phyloP scores from a whole-genome alignment of 2,888 invertebrate species.

The Alcis repandata region DNA sequence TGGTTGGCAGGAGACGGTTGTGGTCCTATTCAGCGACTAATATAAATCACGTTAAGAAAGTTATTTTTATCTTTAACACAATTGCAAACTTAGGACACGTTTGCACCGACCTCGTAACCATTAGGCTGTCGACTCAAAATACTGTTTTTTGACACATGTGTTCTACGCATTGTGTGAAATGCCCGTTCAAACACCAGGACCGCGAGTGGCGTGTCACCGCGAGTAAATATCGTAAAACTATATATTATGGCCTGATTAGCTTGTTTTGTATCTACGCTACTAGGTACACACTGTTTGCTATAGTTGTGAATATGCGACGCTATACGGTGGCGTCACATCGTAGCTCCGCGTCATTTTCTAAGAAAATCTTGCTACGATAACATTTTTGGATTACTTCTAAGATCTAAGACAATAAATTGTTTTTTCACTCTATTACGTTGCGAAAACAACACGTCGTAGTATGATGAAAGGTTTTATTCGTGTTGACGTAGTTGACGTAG shows the following conservation, averaged over 20 bases:
- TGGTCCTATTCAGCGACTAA: no score
- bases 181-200: background rate
- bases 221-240: background rate
- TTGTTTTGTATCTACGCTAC: background rate
- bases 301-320: background rate
- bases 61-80: no score
- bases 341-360: background rate
- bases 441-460: background rate
- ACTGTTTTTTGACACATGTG: background rate
- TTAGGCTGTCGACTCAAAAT: background rate
- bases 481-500: background rate
- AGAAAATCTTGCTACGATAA: background rate
- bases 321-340: background rate
- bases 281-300: background rate
- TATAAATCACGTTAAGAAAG: no score
- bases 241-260: conserved; percentile 1
- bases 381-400: background rate
- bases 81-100: no score
- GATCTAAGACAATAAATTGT: background rate
- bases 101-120: background rate
- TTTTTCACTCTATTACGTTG: background rate
- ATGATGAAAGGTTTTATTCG: background rate
- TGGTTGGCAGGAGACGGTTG: no score
- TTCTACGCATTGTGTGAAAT: background rate
- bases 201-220: background rate